Evolutionary conservation across 2,888 invertebrate genomes (phyloP).

Genomic region (Callyntrura guangdongensis): DNA sequence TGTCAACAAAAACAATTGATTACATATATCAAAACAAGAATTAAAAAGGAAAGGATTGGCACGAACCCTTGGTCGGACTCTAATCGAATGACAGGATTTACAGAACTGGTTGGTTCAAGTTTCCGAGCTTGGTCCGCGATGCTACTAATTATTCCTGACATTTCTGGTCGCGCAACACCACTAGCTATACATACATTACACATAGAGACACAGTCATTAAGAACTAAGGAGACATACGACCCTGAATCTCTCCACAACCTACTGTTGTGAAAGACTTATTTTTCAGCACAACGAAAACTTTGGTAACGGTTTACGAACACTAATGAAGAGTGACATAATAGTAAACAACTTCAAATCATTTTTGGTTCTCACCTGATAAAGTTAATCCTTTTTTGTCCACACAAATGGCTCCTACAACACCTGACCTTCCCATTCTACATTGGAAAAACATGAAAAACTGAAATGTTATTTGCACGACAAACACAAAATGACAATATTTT

Average conservation of each 20-base stretch:
- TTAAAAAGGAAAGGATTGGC: conserved; percentile 46
- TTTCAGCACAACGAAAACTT: not conserved
- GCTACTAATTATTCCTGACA: conserved; percentile 83
- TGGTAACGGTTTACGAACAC: not conserved
- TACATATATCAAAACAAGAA: not conserved
- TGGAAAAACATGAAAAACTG: too few relatives aligned
- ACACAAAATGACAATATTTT: not conserved
- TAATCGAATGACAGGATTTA: conserved; percentile 83
- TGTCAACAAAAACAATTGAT: not conserved
- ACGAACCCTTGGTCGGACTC: conserved; percentile 84
- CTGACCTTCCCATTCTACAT: conserved; percentile 79
- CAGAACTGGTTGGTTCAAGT: conserved; percentile 83
- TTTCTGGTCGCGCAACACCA: conserved; percentile 81
- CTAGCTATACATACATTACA: conserved; percentile 71
- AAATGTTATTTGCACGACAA: too few relatives aligned
- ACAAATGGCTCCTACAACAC: conserved; percentile 84
- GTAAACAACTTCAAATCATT: not conserved
- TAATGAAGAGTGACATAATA: not conserved
- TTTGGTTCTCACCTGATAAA: conserved; percentile 77
- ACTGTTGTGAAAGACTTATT: not conserved
- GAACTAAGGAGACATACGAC: conserved; percentile 13
- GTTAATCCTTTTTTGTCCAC: conserved; percentile 83
- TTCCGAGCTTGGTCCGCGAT: conserved; percentile 84
- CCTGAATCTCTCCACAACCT: not conserved
- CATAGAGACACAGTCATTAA: not conserved